Evolutionary conservation across 2,113 vertebrate species (phyloP).

Genomic region (Felis catus): F.catus_Fca126_mat1.0 CM031412.1:139365001-139365500

Average conservation of each 20-base stretch:
- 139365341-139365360: slow-evolving; percentile 27
- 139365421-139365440: not conserved
- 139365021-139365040: not conserved
- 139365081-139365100: not conserved
- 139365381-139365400: slow-evolving; percentile 15
- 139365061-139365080: not conserved
- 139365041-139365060: not conserved
- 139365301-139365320: not conserved
- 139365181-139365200: not conserved
- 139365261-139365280: not conserved
- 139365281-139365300: not conserved
- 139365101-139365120: not conserved
- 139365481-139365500: too few species aligned
- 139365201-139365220: not conserved
- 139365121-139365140: not conserved
- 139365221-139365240: not conserved
- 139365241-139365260: not conserved
- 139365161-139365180: not conserved
- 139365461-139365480: too few species aligned
- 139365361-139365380: not conserved
- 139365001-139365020: not conserved
- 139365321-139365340: not conserved
- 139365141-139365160: not conserved
- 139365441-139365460: too few species aligned
- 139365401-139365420: not conserved